phyloP scores from a whole-genome alignment of 2,888 invertebrate species.

The Acronicta aceris region DNA sequence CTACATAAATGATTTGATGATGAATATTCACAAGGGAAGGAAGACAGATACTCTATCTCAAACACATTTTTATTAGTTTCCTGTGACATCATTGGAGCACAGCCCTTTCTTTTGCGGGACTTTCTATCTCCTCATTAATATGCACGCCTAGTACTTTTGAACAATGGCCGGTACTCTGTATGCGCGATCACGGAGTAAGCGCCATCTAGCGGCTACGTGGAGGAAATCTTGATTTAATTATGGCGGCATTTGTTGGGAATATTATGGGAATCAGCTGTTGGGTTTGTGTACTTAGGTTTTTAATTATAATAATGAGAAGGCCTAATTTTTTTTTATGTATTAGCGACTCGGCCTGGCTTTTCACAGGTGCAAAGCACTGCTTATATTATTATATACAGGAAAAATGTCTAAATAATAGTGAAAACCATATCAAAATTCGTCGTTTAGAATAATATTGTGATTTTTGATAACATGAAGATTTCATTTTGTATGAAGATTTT shows the following conservation, averaged over 20 bases:
- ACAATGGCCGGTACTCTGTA: constrained; percentile 72
- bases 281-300: background rate
- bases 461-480: too few species aligned
- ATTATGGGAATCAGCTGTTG: constrained; percentile 44
- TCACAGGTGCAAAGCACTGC: too few species aligned
- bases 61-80: constrained; percentile 51
- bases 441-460: too few species aligned
- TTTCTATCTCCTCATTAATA: constrained; percentile 72
- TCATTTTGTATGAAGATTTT: too few species aligned
- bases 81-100: constrained; percentile 71
- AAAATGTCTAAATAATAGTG: too few species aligned
- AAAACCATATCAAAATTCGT: too few species aligned
- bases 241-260: constrained; percentile 32
- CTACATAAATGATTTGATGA: too few species aligned
- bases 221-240: constrained; percentile 66
- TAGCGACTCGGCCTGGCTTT: too few species aligned
- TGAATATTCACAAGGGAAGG: constrained; percentile 21
- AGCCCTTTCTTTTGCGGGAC: constrained; percentile 64
- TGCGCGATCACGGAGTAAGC: constrained; percentile 60
- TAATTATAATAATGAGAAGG: background rate
- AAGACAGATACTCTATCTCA: constrained; percentile 9
- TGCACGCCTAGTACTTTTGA: constrained; percentile 62
- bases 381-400: too few species aligned
- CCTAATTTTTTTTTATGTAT: too few species aligned
- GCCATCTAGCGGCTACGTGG: constrained; percentile 65